Base-by-base conservation (phyloP, 2,888 invertebrate genomes). In the Troides helena region DNA sequence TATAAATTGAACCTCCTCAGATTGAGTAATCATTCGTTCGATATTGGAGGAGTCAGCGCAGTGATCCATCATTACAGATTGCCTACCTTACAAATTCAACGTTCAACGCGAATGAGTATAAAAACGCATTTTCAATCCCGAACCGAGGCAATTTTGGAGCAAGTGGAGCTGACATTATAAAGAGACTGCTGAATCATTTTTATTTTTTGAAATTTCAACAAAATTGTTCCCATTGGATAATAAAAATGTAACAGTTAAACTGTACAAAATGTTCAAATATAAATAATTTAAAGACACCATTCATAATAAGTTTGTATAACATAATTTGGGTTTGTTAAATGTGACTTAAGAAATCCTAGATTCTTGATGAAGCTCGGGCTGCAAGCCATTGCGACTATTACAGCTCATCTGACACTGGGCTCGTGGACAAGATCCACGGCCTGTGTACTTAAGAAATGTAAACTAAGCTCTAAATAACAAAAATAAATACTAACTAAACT, bases 11-110 rank as follows among this genome's bases (percentile, higher is more conserved):
- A 77, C 80, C 78, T 74, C 75, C 76, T 78, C 67, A 65, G 65
- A 71, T 76, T 80, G 78, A 78, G 80, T 77, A 87, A 81, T 85
- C 80, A 83, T 83, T 84, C 79, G 77, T 79, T 80, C 74, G 76
- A 83, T 81, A 84, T 84, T 82, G 78, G 78, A 78, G 75, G 76
- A 82, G 81, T 83, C 80, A 80, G 78, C 81, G 80, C 72, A 76
- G 74, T 80, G 77, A 88, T 88, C 87, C 84, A 88, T 88, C 87
- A 87, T 82, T 77, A 76, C 77, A 85, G 83, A 86, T 85, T 85
- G 84, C 86, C 85, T 86, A 87, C 81, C 78, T 79, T 80, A 84
- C 84, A 83, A 86, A 86, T 86, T 81, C 82, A 85, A 81, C 81
- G 81, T 83, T 82, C 80, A 81, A 85, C 78, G 82, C 78, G 84